These are phyloP conservation scores for Menidia beryllina DNA, from an alignment of 2,113 vertebrate genomes.

Conservation along the genomic window DNA sequence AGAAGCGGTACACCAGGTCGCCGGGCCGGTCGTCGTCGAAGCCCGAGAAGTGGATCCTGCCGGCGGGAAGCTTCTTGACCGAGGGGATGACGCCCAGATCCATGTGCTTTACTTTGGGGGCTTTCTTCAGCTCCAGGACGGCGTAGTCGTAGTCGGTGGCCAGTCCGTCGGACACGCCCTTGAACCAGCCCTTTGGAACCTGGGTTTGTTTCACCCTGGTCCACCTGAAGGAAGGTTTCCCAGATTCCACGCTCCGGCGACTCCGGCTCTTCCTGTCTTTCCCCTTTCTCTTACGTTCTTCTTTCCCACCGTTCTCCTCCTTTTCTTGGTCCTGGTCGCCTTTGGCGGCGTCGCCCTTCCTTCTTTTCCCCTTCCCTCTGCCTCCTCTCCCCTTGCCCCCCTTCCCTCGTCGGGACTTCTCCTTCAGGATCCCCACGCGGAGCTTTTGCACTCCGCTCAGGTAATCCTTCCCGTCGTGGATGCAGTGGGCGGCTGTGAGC, in stretches of 20 bases:
- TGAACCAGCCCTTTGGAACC: constrained; percentile 94
- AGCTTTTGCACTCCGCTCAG: constrained; percentile 88
- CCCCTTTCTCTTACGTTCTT: constrained; percentile 60
- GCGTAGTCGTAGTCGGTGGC: constrained; percentile 94
- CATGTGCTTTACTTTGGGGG: constrained; percentile 90
- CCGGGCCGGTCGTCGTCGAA: constrained; percentile 92
- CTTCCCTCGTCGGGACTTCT: constrained; percentile 82
- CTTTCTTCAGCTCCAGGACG: constrained; percentile 91
- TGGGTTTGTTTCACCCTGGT: constrained; percentile 93
- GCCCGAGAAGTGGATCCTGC: constrained; percentile 96
- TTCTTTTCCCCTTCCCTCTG: constrained; percentile 69
- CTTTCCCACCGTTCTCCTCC: constrained; percentile 56
- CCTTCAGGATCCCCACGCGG: constrained; percentile 90
- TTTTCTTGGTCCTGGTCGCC: constrained; percentile 67
- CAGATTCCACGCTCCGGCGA: constrained; percentile 63
- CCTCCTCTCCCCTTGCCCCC: constrained; percentile 73
- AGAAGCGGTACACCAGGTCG: constrained; percentile 94
- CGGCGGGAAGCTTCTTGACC: constrained; percentile 88
- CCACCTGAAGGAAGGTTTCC: constrained; percentile 92
- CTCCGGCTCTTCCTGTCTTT: constrained; percentile 77
- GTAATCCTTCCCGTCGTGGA: constrained; percentile 92
- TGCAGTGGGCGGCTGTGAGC: constrained; percentile 94
- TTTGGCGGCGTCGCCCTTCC: constrained; percentile 71
- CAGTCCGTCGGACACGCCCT: constrained; percentile 80
- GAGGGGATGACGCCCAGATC: constrained; percentile 91